phyloP scores from a whole-genome alignment of 2,113 vertebrate species.

The Bubo bubo region DNA sequence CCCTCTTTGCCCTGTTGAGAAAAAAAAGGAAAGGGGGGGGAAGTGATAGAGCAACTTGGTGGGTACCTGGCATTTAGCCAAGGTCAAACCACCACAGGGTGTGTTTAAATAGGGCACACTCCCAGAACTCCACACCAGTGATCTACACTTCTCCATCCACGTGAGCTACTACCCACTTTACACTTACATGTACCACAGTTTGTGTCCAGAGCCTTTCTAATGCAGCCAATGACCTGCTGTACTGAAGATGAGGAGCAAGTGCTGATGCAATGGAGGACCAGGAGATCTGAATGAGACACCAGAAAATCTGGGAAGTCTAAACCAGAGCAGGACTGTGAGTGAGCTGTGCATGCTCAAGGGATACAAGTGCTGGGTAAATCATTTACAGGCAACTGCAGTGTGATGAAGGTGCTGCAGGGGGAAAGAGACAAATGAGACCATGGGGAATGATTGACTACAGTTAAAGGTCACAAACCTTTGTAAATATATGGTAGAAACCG shows the following conservation, averaged over 20 bases:
- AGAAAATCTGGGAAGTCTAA: not conserved
- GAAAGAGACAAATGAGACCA: not conserved
- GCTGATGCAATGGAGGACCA: not conserved
- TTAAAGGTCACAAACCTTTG: slow-evolving; percentile 63
- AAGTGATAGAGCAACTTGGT: too few relatives aligned
- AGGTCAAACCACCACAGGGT: too few relatives aligned
- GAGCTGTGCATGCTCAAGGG: not conserved
- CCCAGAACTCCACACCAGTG: not conserved
- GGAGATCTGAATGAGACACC: not conserved
- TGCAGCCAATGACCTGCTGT: not conserved
- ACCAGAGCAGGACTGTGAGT: not conserved
- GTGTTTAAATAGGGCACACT: not conserved
- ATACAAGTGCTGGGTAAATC: not conserved
- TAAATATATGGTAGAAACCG: not conserved
- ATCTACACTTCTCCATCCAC: not conserved
- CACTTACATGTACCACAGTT: not conserved
- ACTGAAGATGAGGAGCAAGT: not conserved
- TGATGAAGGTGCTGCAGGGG: not conserved
- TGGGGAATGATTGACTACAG: slow-evolving; percentile 1
- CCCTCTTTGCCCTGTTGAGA: too few relatives aligned
- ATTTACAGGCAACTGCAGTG: not conserved
- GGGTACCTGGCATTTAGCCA: too few relatives aligned
- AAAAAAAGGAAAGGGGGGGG: too few relatives aligned
- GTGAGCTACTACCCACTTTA: not conserved
- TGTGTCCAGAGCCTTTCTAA: not conserved